Percentiles rank a stretch among this genome's conserved stretches.
These are phyloP conservation scores for Tolmerus cingulatus DNA, from an alignment of 2,888 invertebrate species.

Conservation along the genomic window DNA sequence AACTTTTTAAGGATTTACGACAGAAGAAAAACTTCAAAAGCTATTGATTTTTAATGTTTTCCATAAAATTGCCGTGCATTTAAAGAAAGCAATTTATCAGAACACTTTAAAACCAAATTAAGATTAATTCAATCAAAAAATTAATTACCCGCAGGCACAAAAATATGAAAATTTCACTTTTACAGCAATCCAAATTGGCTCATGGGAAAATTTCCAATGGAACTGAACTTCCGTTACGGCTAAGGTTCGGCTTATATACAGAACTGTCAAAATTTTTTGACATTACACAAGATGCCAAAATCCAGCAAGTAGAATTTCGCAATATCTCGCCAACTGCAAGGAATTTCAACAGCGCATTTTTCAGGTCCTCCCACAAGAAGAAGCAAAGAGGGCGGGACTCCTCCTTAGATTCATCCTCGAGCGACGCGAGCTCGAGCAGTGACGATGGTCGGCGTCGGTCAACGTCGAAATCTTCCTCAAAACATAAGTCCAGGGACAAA, in stretches of 20 bases:
- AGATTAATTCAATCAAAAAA: not conserved
- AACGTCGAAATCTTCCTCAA: not conserved
- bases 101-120: not conserved
- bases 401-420: constrained; percentile 1
- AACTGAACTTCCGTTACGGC: not conserved
- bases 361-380: constrained; percentile 30
- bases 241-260: not conserved
- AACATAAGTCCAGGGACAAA: not conserved
- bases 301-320: constrained; percentile 22
- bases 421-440: not conserved
- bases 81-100: not conserved
- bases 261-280: not conserved
- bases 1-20: too few species aligned
- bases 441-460: not conserved
- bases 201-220: not conserved
- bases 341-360: not conserved
- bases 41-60: too few species aligned
- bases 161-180: not conserved
- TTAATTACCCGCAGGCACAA: not conserved
- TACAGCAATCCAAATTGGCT: not conserved
- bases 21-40: not conserved
- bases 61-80: not conserved
- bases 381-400: not conserved
- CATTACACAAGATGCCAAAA: constrained; percentile 35
- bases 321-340: not conserved